Conservation (phyloP, 1,140 invertebrate genomes). For the Homalodisca vitripennis region DNA sequence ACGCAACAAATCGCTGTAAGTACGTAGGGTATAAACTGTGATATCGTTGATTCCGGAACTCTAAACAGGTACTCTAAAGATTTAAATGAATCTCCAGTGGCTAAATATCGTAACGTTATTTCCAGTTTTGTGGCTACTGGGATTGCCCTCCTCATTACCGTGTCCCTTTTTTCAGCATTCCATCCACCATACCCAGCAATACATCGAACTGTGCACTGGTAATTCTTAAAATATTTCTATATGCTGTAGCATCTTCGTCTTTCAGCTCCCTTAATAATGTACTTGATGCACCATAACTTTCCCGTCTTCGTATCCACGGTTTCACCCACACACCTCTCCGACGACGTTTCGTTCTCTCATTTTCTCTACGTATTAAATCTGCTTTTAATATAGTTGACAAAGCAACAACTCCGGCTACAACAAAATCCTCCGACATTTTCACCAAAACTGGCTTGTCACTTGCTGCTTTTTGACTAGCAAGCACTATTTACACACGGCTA, state of each 20-base stretch:
- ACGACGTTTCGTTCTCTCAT: neutral
- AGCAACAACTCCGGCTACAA: neutral
- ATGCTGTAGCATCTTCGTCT: neutral
- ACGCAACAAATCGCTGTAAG: too few species aligned
- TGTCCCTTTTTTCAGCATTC: neutral
- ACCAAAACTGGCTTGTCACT: too few species aligned
- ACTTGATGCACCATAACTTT: neutral
- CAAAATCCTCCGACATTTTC: neutral
- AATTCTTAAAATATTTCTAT: neutral
- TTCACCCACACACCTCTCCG: neutral
- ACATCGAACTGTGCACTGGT: neutral
- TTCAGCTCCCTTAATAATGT: neutral
- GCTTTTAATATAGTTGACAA: neutral
- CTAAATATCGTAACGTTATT: slow-evolving; percentile 6
- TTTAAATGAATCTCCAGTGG: slow-evolving; percentile 12
- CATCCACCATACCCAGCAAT: neutral
- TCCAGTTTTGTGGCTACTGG: neutral
- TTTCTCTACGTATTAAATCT: neutral
- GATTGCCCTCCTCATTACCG: neutral
- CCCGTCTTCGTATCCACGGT: neutral
- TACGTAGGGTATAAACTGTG: slow-evolving; percentile 2
- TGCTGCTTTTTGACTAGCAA: too few species aligned
- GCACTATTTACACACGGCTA: too few species aligned
- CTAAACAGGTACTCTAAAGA: slow-evolving; percentile 8
- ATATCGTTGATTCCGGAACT: slow-evolving; percentile 15